These are phyloP conservation scores for Synergus umbraculus DNA, from an alignment of 2,888 invertebrate species.

Conservation along the genomic window DNA sequence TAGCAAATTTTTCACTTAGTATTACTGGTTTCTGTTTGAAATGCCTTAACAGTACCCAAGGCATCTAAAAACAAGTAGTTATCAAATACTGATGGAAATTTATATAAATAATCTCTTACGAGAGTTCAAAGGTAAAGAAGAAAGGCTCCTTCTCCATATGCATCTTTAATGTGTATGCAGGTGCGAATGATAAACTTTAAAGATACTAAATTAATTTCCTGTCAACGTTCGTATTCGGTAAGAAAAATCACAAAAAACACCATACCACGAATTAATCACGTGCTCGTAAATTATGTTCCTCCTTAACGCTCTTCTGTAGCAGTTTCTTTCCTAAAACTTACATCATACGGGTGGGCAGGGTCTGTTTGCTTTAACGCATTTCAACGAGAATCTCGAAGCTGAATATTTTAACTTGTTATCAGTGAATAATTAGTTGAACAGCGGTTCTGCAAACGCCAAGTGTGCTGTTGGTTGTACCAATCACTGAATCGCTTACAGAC, in stretches of 20 bases:
- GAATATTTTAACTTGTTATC: conserved; percentile 31
- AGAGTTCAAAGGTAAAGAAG: conserved; percentile 5
- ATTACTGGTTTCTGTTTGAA: background rate
- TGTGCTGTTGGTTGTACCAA: conserved; percentile 2
- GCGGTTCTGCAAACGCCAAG: background rate
- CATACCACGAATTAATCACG: conserved; percentile 54
- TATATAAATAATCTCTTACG: background rate
- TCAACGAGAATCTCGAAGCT: conserved; percentile 21
- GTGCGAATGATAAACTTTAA: conserved; percentile 31
- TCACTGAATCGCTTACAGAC: background rate
- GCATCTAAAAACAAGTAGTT: too few relatives aligned
- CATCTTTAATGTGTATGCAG: background rate
- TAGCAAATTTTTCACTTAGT: background rate
- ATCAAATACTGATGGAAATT: too few relatives aligned
- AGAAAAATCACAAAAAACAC: conserved; percentile 47
- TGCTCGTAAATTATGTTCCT: conserved; percentile 54
- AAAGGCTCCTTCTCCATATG: background rate
- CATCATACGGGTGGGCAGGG: conserved; percentile 21
- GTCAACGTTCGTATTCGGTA: conserved; percentile 46
- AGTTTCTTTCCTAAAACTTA: conserved; percentile 36
- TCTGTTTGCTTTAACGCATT: conserved; percentile 30
- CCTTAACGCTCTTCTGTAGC: conserved; percentile 51
- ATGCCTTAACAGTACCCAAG: background rate
- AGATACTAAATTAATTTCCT: conserved; percentile 53
- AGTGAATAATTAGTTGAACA: conserved; percentile 14